Conservation (phyloP, 1,140 invertebrate species). For the Charaxes varanes region DNA sequence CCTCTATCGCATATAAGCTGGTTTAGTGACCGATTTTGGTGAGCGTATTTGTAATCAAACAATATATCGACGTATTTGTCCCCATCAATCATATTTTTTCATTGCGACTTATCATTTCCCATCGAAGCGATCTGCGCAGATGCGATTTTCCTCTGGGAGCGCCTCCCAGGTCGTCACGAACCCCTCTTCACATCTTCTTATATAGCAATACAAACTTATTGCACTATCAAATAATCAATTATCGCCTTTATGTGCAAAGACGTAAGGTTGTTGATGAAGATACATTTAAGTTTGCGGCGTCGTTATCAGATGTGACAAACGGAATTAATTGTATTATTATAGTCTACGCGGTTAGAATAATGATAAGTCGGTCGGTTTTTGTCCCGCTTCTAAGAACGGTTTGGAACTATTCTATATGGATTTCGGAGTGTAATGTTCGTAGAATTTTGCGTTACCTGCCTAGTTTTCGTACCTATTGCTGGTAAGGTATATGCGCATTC, state of each 20-base stretch:
- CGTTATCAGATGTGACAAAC: slow-evolving; percentile 55
- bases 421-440: slow-evolving; percentile 29
- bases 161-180: slow-evolving; percentile 50
- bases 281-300: slow-evolving; percentile 19
- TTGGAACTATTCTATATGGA: slow-evolving; percentile 42
- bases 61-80: no score
- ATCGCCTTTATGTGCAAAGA: slow-evolving; percentile 16
- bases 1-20: no score
- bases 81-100: slow-evolving; percentile 9
- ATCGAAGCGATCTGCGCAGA: slow-evolving; percentile 28
- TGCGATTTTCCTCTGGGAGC: slow-evolving; percentile 43
- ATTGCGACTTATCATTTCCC: slow-evolving; percentile 1
- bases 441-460: slow-evolving; percentile 32
- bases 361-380: slow-evolving; percentile 47
- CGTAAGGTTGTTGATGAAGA: slow-evolving; percentile 18
- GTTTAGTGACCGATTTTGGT: no score
- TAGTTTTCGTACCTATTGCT: slow-evolving; percentile 29
- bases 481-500: slow-evolving; percentile 19
- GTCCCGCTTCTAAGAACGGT: slow-evolving; percentile 47
- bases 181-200: slow-evolving; percentile 44
- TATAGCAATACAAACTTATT: slow-evolving; percentile 37
- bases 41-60: no score
- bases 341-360: slow-evolving; percentile 42
- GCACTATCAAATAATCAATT: slow-evolving; percentile 10
- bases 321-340: slow-evolving; percentile 71